These are phyloP conservation scores for Apamea sordens DNA, from an alignment of 2,888 invertebrate species.

Conservation along the genomic window DNA sequence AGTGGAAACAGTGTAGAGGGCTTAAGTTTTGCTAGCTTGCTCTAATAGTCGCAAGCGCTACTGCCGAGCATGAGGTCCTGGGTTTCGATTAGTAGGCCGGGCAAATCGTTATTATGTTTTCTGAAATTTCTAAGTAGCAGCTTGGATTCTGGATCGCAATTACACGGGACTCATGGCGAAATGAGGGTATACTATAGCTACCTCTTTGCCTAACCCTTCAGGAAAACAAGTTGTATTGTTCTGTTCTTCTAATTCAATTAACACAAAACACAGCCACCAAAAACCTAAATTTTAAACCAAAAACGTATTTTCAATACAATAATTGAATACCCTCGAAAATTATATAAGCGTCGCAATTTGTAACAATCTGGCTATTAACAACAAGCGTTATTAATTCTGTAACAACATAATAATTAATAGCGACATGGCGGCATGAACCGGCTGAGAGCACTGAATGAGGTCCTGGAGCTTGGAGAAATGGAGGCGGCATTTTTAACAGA, in stretches of 20 bases:
- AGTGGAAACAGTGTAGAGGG: not conserved
- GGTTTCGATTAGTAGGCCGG: too few relatives aligned
- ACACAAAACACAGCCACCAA: not conserved
- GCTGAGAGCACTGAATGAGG: conserved; percentile 77
- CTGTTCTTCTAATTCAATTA: not conserved
- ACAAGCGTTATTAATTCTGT: conserved; percentile 65
- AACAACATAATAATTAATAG: conserved; percentile 80
- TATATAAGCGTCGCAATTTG: conserved; percentile 53
- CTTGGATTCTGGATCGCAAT: not conserved
- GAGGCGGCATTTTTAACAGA: conserved; percentile 65
- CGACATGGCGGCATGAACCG: conserved; percentile 75
- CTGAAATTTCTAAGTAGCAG: not conserved
- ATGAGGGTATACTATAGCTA: not conserved
- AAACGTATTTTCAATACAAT: conserved; percentile 36
- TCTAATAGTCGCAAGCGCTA: too few relatives aligned
- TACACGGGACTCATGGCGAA: not conserved
- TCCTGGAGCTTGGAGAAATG: conserved; percentile 46
- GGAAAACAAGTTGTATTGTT: not conserved
- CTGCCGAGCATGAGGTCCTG: too few relatives aligned
- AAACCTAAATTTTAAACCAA: not conserved
- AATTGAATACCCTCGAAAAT: conserved; percentile 51
- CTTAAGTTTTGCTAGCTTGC: too few relatives aligned
- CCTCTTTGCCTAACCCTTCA: not conserved
- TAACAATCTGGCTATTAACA: conserved; percentile 58
- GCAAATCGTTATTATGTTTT: too few relatives aligned